These are phyloP conservation scores for Gymnocephalus cernua DNA, from an alignment of 2,113 vertebrate species.

Conservation along the genomic window DNA sequence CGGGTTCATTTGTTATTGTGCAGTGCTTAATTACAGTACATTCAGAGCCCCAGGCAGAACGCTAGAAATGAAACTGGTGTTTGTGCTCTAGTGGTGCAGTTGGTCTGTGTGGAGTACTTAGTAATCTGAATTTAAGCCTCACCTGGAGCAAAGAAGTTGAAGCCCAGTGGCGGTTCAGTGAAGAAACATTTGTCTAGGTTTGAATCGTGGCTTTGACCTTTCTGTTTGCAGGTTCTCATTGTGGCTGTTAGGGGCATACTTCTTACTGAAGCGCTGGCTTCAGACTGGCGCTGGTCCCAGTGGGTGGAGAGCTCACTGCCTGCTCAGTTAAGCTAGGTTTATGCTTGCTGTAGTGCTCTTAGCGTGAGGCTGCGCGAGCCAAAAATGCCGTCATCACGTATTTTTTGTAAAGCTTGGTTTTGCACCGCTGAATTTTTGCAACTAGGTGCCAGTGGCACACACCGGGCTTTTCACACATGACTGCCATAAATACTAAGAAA, in stretches of 20 bases:
- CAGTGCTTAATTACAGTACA: conserved; percentile 30
- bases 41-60: conserved; percentile 20
- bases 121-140: not conserved
- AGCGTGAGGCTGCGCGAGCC: too few relatives aligned
- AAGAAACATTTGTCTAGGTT: not conserved
- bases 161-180: not conserved
- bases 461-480: too few relatives aligned
- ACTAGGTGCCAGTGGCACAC: too few relatives aligned
- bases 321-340: not conserved
- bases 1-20: conserved; percentile 21
- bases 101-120: not conserved
- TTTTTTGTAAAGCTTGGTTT: too few relatives aligned
- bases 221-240: not conserved
- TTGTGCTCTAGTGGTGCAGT: not conserved
- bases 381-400: too few relatives aligned
- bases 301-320: not conserved
- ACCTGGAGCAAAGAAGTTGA: not conserved
- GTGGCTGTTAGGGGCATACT: not conserved
- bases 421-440: too few relatives aligned
- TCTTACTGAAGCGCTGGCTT: not conserved
- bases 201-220: not conserved
- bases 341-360: too few relatives aligned
- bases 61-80: conserved; percentile 22
- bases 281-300: not conserved
- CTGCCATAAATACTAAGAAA: too few relatives aligned